phyloP scores from a whole-genome alignment of 2,888 invertebrate species.

The Ectropis crepuscularia region DNA sequence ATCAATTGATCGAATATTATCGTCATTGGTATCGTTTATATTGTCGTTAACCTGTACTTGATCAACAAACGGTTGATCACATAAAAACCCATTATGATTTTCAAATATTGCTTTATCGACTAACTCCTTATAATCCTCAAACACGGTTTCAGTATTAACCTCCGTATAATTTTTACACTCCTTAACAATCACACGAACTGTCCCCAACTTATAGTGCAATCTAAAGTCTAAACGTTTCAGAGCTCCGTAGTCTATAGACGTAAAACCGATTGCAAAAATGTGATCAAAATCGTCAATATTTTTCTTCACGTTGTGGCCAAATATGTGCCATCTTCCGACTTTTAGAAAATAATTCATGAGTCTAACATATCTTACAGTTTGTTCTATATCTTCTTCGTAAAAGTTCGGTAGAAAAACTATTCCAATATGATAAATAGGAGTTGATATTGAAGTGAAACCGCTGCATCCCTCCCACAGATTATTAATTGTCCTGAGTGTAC shows the following conservation, averaged over 20 bases:
- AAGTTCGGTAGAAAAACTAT: neutral
- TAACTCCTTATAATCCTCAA: neutral
- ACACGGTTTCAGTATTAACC: neutral
- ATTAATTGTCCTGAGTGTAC: neutral
- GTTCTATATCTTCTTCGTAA: neutral
- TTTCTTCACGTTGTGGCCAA: conserved; percentile 3
- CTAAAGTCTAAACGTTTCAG: neutral
- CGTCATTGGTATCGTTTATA: too few relatives aligned
- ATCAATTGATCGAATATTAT: too few relatives aligned
- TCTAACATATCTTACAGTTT: neutral
- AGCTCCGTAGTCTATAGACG: neutral
- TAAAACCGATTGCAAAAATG: neutral
- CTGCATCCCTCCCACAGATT: conserved; percentile 1
- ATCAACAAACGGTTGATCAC: too few relatives aligned
- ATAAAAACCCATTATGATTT: too few relatives aligned
- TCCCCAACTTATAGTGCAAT: conserved; percentile 5
- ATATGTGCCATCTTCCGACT: neutral
- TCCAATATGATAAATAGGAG: conserved; percentile 1
- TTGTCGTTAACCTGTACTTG: too few relatives aligned
- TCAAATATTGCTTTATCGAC: neutral
- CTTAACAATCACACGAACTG: neutral
- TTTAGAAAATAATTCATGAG: neutral
- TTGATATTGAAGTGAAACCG: neutral
- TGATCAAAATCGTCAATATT: neutral
- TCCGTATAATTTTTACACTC: neutral